A percentile compares a stretch with the other conserved stretches of the same genome.
Conservation (phyloP, 2,888 invertebrate species). For the Drosophila mayaguana region DNA sequence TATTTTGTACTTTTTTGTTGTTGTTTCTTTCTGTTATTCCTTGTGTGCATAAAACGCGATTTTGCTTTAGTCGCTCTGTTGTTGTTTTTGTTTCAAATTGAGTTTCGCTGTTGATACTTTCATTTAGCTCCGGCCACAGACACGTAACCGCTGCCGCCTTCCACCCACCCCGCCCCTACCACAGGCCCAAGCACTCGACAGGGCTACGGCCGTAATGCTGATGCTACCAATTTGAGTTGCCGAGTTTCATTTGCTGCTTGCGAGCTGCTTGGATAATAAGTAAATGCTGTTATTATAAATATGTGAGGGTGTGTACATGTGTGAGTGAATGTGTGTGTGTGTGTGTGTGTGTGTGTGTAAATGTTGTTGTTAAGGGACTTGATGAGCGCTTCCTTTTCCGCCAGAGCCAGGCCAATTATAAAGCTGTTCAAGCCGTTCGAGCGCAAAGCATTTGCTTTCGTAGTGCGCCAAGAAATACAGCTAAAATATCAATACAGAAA, state of each 20-base stretch:
- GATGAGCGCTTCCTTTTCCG: slow-evolving; percentile 80
- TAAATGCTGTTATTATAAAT: slow-evolving; percentile 37
- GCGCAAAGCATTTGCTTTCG: slow-evolving; percentile 56
- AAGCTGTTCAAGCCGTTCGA: slow-evolving; percentile 74
- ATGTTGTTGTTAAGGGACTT: slow-evolving; percentile 51
- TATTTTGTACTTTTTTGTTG: neutral
- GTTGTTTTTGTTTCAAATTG: slow-evolving; percentile 71
- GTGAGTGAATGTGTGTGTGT: slow-evolving; percentile 2
- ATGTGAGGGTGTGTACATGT: slow-evolving; percentile 20
- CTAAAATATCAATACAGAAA: slow-evolving; percentile 54
- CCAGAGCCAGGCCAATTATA: slow-evolving; percentile 69
- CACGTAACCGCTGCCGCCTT: neutral
- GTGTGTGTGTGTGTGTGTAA: slow-evolving; percentile 17
- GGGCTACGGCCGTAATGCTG: neutral
- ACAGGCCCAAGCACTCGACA: neutral
- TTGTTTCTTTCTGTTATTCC: slow-evolving; percentile 2
- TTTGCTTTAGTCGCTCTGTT: slow-evolving; percentile 4
- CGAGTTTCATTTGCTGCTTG: slow-evolving; percentile 20
- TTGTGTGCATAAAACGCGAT: slow-evolving; percentile 31
- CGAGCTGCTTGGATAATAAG: slow-evolving; percentile 36
- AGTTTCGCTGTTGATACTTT: slow-evolving; percentile 72
- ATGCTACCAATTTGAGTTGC: slow-evolving; percentile 4
- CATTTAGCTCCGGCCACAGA: slow-evolving; percentile 45
- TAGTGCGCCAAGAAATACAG: slow-evolving; percentile 38
- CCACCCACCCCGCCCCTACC: too few relatives aligned